Evolutionary conservation across 2,888 invertebrate genomes (phyloP), one percentile per base, ranked within the genome.

Genomic region (Coleophora flavipennella): DNA sequence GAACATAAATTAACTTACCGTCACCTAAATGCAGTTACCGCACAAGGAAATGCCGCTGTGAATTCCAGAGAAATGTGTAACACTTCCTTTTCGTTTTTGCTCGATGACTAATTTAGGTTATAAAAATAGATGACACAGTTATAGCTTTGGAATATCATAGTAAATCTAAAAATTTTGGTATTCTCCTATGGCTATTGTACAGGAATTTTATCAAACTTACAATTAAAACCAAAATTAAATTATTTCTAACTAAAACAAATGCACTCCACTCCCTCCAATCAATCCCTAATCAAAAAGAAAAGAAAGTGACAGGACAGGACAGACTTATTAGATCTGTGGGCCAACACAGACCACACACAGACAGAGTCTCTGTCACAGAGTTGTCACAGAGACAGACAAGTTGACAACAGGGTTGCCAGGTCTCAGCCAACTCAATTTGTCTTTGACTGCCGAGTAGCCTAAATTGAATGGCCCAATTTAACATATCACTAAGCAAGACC

Each of bases 91-190:
- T 56, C 59, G 59, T 62, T 63, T 60, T 49, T 43, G 48, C 50
- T 55, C 48, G 57, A 57, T 57, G 64, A 69, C 67, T 62, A 68
- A 65, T 63, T 63, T 71, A 78, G 80, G 80, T 80, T 79, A 80
- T 70, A 70, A 76, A 73, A 70, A 73, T 70, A 69, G 66, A 58
- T 62, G 56, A 59, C 53, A 57, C 47, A 13, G 32, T 43, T 32
- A 35, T 31, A 41, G 40, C 35, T 33, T 31, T 40, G 35, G 26
- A 35, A 36, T 39, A 38, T 36, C 13, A 14, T 39, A 36, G 36
- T 28, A 40, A 35, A 40, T n/a, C 36, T 31, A 20, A 33, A 11
- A 36, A 36, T 32, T 36, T 40, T 28, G 13, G 8, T 41, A 40
- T 31, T 33, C 40, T 36, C 33, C 39, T 41, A 39, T 12, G 26